Evolutionary conservation across 2,888 invertebrate genomes (phyloP), one percentile per base, ranked within the genome.

Genomic region (Spodoptera littoralis): DNA sequence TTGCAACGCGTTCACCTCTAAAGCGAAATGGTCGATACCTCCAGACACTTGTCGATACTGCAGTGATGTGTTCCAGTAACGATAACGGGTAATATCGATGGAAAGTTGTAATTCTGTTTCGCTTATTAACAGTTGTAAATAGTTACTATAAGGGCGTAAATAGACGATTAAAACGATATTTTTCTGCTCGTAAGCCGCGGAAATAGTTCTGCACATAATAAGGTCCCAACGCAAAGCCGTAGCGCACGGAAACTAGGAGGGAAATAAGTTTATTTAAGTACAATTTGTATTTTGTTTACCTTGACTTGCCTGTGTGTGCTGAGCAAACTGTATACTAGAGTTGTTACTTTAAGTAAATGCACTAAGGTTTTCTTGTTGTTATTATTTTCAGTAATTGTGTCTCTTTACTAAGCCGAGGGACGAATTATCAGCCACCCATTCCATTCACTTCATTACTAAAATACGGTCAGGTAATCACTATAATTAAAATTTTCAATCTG

Each of bases 1-100:
- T 85, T 36, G 85, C 77, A 41, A 81, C 70, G 81, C 77, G 84
- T n/a, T 82, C 63, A 18, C 81, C 72, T 68, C 68, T 79, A 55
- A 76, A 82, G 41, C 36, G 78, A 79, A 51, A 79, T 76, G 2
- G 82, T 82, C 70, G 11, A 86, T 67, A 13, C 81, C 70, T 51
- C 80, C 63, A 53, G 81, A 81, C 62, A 83, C 65, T 11, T 79
- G 81, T 59, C 80, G 76, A 61, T 82, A 83, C 59, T 68, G 68
- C 3, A 79, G 77, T 9, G 84, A 78, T n/a, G 78, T 76, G 51
- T 82, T 83, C 63, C 82, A 0, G 79, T 79, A 52, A 85, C 59
- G 22, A 85, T 77, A 12, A 78, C 56, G n/a, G 65, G 68, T 63
- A 18, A 54, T 45, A 65, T 44, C 4, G 65, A 66, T 8, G 62